Conservation (phyloP, 2,113 vertebrate species). For the Solea senegalensis region DNA sequence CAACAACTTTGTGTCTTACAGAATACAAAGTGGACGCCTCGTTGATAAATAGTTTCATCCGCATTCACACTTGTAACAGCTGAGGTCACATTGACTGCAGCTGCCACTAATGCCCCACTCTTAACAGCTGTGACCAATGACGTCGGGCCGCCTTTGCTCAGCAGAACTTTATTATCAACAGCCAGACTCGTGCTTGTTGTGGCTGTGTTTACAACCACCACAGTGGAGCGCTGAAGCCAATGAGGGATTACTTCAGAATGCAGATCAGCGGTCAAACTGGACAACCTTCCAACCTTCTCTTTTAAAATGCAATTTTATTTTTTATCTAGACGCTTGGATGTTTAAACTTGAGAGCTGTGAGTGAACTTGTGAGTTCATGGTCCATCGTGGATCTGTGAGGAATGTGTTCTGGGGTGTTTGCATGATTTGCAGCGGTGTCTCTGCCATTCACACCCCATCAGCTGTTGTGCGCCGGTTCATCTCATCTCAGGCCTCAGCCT, state of each 20-base stretch:
- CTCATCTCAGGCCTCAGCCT: background rate
- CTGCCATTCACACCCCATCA: too few relatives aligned
- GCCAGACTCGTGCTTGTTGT: constrained; percentile 26
- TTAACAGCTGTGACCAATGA: constrained; percentile 43
- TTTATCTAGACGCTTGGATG: too few relatives aligned
- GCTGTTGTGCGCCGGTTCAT: background rate
- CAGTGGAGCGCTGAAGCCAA: constrained; percentile 4
- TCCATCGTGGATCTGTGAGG: too few relatives aligned
- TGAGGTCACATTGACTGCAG: constrained; percentile 42
- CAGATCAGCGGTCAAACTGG: background rate
- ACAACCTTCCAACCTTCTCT: too few relatives aligned
- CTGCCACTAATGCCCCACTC: constrained; percentile 49
- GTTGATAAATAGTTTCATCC: constrained; percentile 8
- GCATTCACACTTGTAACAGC: constrained; percentile 37
- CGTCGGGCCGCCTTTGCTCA: constrained; percentile 31
- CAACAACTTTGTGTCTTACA: too few relatives aligned
- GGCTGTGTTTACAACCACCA: background rate
- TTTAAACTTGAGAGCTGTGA: too few relatives aligned
- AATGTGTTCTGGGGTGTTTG: too few relatives aligned
- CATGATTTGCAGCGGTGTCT: too few relatives aligned
- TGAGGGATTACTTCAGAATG: background rate
- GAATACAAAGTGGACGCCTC: too few relatives aligned
- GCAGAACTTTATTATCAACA: constrained; percentile 10
- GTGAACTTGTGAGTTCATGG: too few relatives aligned
- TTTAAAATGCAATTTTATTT: too few relatives aligned